Evolutionary conservation across 2,888 invertebrate genomes (phyloP).

Genomic region (Eurytoma californica): DNA sequence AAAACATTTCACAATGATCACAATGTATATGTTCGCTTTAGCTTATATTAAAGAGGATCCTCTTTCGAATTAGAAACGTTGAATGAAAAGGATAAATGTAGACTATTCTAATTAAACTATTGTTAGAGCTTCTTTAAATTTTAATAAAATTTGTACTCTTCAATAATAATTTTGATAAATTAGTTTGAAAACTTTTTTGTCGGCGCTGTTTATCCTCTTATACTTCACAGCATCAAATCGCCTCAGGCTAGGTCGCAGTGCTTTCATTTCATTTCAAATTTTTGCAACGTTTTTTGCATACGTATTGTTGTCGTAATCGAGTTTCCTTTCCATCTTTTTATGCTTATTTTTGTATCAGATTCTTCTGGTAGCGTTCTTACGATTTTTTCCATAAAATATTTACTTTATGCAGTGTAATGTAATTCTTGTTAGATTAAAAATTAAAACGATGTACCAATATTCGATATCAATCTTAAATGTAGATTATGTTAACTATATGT

Average conservation of each 20-base stretch:
- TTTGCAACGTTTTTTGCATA: conserved; percentile 22
- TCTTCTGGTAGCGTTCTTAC: too few relatives aligned
- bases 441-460: too few relatives aligned
- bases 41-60: too few relatives aligned
- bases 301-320: conserved; percentile 7
- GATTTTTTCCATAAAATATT: too few relatives aligned
- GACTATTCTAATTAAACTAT: too few relatives aligned
- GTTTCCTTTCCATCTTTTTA: conserved; percentile 41
- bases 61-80: too few relatives aligned
- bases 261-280: conserved; percentile 50
- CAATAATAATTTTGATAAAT: neutral
- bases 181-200: neutral
- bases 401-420: neutral
- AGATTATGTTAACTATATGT: too few relatives aligned
- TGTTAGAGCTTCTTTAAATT: too few relatives aligned
- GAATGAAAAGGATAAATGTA: too few relatives aligned
- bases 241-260: conserved; percentile 14
- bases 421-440: neutral
- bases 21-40: too few relatives aligned
- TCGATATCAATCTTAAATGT: too few relatives aligned
- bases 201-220: neutral
- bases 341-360: conserved; percentile 10
- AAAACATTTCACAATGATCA: too few relatives aligned
- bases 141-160: neutral
- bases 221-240: conserved; percentile 2